Base-by-base conservation (phyloP, 2,888 invertebrate genomes). In the Loripinus fragilis region DNA sequence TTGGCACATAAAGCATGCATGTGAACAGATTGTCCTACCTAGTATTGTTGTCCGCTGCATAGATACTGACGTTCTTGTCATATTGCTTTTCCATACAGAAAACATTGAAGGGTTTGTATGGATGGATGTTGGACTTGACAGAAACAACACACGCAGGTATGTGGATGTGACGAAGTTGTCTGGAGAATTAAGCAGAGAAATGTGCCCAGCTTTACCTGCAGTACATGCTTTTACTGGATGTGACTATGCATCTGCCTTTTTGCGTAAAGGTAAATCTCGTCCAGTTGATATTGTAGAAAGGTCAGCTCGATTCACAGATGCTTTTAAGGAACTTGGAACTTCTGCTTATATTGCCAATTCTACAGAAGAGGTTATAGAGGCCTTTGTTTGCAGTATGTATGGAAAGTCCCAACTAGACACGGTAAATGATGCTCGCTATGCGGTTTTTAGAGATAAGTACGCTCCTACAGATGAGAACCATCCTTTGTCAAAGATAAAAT, bases 251-350 rank as follows among this genome's bases (percentile, higher is more conserved):
- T 15, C 48, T 48, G 48, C 48, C 48, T 73, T 65, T 65, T 8
- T 30, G 12, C 2, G 72, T 10, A 73, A 73, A 50, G 65, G 72
- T 12, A 73, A 45, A 33, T 73, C 20, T n/a, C n/a, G n/a, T n/a
- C n/a, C n/a, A n/a, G n/a, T n/a, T n/a, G n/a, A n/a, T n/a, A n/a
- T n/a, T n/a, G 35, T 50, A 12, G n/a, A 23, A 15, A 30, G 66
- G 23, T 45, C 33, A 0, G 45, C 45, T 23, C n/a, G 17, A 8
- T 66, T 60, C 20, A n/a, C 15, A 25, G 20, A 65, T 2, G 66
- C 48, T 8, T 66, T 66, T 23, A n/a, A 12, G 8, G 2, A 45
- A 15, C 65, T 73, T 33, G 72, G 72, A 35, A 25, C 45, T n/a
- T 17, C 33, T 33, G 10, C 1, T 3, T 48, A 25, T 33, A 15